Conservation (phyloP, 2,113 vertebrate species). For the Romanogobio albipinnatus region DNA sequence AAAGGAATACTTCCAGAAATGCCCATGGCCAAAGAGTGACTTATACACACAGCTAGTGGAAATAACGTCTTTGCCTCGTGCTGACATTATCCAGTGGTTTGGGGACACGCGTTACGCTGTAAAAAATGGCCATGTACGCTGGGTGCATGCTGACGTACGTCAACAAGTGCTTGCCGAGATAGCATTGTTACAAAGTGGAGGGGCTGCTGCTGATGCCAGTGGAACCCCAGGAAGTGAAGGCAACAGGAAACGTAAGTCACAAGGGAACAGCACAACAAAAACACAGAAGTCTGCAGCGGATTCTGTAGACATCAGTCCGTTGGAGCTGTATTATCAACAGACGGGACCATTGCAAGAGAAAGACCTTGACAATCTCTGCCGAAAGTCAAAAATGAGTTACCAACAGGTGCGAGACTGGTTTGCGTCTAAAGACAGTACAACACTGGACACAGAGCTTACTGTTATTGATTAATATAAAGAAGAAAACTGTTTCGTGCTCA, state of each 20-base stretch:
- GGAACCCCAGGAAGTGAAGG: conserved; percentile 60
- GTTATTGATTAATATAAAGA: conserved; percentile 58
- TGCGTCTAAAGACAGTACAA: conserved; percentile 72
- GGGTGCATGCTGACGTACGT: conserved; percentile 79
- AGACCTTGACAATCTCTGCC: conserved; percentile 78
- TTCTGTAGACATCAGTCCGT: conserved; percentile 67
- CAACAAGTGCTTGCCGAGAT: conserved; percentile 78
- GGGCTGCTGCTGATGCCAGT: conserved; percentile 59
- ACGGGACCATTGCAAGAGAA: conserved; percentile 73
- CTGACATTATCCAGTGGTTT: conserved; percentile 92
- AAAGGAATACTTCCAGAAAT: conserved; percentile 86
- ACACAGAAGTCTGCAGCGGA: conserved; percentile 45
- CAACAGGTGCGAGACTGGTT: conserved; percentile 87
- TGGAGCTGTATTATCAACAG: conserved; percentile 69
- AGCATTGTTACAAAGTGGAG: conserved; percentile 68
- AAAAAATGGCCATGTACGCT: conserved; percentile 88
- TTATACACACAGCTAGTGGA: conserved; percentile 85
- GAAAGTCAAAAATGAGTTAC: conserved; percentile 79
- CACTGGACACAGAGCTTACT: conserved; percentile 71
- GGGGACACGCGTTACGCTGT: conserved; percentile 90
- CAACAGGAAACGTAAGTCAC: conserved; percentile 71
- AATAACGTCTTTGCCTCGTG: conserved; percentile 83
- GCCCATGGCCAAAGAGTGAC: conserved; percentile 87
- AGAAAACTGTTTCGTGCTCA: conserved; percentile 25
- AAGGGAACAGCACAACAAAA: conserved; percentile 53